Base-by-base conservation (phyloP, 2,113 vertebrate genomes). In the Caretta caretta region DNA sequence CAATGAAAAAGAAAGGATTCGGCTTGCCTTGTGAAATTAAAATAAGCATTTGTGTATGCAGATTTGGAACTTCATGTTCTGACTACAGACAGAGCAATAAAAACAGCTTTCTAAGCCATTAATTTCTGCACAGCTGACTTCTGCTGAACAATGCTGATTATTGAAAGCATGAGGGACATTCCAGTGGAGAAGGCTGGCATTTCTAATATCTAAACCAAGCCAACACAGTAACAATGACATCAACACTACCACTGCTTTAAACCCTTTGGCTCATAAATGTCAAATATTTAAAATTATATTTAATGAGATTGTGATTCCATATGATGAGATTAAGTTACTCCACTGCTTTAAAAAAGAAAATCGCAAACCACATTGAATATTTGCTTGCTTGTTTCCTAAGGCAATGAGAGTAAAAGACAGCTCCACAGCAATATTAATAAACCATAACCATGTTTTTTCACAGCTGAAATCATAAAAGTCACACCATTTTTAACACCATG, bases 51-150 rank as follows among this genome's bases (percentile, higher is more conserved):
- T 97, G 84, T 80, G 91, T 16, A 0, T 85, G 59, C 88, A 93
- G 96, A 93, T 90, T 4, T 80, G 97, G 97, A 97, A 98, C 97
- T 97, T 98, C 88, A 96, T 96, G 98, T 98, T 98, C 97, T 97
- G 87, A 59, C 95, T 91, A 91, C 92, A 95, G 93, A 96, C 96
- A 88, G 85, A 89, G 91, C 90, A 97, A 92, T 96, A 96, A 97
- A 96, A 98, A 97, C 96, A 97, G 96, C 97, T 97, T 98, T 97
- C 94, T 95, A 93, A 97, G 92, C 91, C 94, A 96, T 97, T 97
- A 97, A 97, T 97, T 98, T 98, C 94, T 93, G 88, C 97, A 97
- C 97, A 98, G 97, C 96, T 98, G 97, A 98, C 97, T 97, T 97
- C 92, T 94, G 90, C 93, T 50, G 86, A 97, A 98, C 97, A 98